These are phyloP conservation scores for Sylvilagus floridanus DNA, from an alignment of 2,797 vertebrate genomes.

Conservation along the genomic window DNA sequence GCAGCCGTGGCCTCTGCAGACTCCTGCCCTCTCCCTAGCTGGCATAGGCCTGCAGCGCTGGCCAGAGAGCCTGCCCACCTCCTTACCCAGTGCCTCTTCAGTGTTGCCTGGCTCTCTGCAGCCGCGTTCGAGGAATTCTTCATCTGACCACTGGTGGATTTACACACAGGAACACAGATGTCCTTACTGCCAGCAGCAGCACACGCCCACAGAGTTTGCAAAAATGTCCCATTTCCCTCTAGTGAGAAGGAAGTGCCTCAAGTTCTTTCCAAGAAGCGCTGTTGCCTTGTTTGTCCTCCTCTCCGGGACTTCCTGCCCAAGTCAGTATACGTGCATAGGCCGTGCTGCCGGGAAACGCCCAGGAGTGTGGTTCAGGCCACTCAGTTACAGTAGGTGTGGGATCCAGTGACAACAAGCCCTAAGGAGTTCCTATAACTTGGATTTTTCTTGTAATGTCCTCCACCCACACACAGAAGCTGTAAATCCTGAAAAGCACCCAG, in stretches of 20 bases:
- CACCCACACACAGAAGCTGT: background rate
- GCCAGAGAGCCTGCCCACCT: conserved; percentile 60
- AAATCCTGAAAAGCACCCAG: background rate
- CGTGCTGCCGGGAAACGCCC: conserved; percentile 75
- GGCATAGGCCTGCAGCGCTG: background rate
- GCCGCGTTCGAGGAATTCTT: conserved; percentile 79
- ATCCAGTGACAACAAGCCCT: conserved; percentile 80
- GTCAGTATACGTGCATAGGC: conserved; percentile 41
- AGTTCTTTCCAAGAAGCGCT: conserved; percentile 79
- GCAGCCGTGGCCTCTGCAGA: background rate
- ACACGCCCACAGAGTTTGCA: conserved; percentile 75
- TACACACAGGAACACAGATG: conserved; percentile 76
- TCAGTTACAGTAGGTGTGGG: conserved; percentile 82
- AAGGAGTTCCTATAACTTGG: conserved; percentile 78
- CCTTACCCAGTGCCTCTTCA: conserved; percentile 74
- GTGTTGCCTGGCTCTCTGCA: conserved; percentile 74
- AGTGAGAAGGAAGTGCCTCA: conserved; percentile 68
- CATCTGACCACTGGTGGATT: conserved; percentile 78
- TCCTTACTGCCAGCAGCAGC: conserved; percentile 70
- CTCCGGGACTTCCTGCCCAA: conserved; percentile 62
- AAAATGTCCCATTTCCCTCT: conserved; percentile 74
- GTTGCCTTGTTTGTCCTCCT: conserved; percentile 43
- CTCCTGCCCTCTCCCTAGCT: background rate
- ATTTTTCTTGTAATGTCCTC: conserved; percentile 64
- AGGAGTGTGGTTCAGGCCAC: conserved; percentile 81